Evolutionary conservation across 2,888 invertebrate genomes (phyloP), one percentile per base, ranked within the genome.

Genomic region (Tubulanus polymorphus): DNA sequence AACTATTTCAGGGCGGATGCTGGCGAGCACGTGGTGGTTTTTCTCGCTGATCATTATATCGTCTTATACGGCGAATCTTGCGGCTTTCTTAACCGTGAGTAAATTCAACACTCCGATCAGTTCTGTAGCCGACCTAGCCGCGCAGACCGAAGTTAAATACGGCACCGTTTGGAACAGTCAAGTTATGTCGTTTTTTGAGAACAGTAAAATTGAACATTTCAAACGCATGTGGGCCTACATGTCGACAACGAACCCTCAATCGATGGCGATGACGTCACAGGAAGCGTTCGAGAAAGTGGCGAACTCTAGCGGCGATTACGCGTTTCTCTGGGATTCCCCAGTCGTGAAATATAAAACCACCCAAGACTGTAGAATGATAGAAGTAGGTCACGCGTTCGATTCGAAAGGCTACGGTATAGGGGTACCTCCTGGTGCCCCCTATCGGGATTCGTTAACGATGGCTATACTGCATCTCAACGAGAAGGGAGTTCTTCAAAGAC

Each of bases 241-340:
- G 72, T 62, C 63, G 15, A 52, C 61, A n/a, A 60, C 63, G 45
- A 58, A 63, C 1, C 67, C 66, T 3, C 57, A 56, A 0, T 69
- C 69, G n/a, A 63, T 69, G 59, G 71, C 71, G 30, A 57, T 62
- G 25, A 53, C 66, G 27, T 68, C 68, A 1, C 67, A 68, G 27
- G 49, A 69, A 29, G 74, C 73, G 1, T 70, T 72, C 54, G 61
- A 61, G 27, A 55, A 68, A 48, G 73, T 66, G 8, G 53, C 63
- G 30, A 60, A 67, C 48, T 51, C 53, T 28, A 51, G 45, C 10
- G 69, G 66, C 27, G 66, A 66, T 54, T 75, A 74, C 60, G 75
- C 72, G 50, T 75, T 75, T 56, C 66, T 75, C 23, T 75, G 75
- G 75, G 75, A 75, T 54, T 72, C 72, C 1, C 74, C 74, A 0